These are phyloP conservation scores for Falco biarmicus DNA, from an alignment of 2,797 vertebrate species.

Conservation along the genomic window DNA sequence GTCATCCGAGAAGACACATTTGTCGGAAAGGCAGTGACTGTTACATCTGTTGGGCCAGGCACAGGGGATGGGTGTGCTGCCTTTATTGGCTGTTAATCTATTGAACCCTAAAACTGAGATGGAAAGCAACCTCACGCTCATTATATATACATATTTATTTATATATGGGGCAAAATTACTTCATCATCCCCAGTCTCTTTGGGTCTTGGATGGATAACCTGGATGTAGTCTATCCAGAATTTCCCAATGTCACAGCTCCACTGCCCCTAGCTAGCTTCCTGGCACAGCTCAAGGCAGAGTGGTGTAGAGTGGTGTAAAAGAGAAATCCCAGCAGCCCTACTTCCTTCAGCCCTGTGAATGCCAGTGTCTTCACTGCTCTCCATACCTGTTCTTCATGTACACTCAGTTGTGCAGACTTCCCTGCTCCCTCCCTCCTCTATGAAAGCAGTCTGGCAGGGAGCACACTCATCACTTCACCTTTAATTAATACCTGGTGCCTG, in stretches of 20 bases:
- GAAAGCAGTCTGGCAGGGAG: background rate
- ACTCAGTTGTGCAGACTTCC: background rate
- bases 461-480: background rate
- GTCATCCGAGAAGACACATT: background rate
- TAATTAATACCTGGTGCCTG: background rate
- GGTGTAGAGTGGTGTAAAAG: background rate
- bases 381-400: background rate
- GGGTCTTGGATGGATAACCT: background rate
- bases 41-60: background rate
- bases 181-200: background rate
- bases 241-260: background rate
- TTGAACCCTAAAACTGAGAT: background rate
- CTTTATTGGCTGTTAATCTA: background rate
- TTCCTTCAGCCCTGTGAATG: background rate
- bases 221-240: too few relatives aligned
- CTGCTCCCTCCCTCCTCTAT: background rate
- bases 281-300: background rate
- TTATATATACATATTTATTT: background rate
- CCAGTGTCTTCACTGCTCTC: background rate
- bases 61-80: background rate
- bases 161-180: background rate
- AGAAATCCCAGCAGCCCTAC: background rate
- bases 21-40: background rate
- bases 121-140: background rate
- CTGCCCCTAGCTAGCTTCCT: background rate